These are phyloP conservation scores for Odontophorus gujanensis DNA, from an alignment of 2,113 vertebrate genomes.

Conservation along the genomic window DNA sequence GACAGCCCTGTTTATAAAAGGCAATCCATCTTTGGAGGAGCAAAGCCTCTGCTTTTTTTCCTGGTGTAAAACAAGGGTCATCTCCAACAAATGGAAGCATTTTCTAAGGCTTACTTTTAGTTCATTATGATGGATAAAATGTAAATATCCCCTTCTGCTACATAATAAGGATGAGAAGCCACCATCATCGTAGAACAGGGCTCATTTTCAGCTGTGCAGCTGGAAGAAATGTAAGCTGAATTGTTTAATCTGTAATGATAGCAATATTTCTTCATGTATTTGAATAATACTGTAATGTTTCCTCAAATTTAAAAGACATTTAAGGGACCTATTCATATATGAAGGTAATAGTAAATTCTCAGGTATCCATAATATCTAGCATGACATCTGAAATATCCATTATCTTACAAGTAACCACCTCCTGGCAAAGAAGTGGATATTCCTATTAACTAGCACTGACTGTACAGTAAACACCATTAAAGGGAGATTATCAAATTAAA, in stretches of 20 bases:
- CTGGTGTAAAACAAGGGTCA: conserved; percentile 31
- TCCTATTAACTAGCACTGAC: conserved; percentile 10
- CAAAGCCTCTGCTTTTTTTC: not conserved
- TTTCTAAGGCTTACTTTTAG: not conserved
- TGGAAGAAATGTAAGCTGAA: not conserved
- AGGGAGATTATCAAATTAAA: conserved; percentile 43
- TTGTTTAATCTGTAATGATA: not conserved
- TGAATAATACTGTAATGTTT: not conserved
- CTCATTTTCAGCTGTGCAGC: conserved; percentile 19
- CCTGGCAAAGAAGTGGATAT: not conserved
- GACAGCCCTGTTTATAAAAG: not conserved
- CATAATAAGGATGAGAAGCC: conserved; percentile 14
- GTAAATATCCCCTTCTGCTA: conserved; percentile 42
- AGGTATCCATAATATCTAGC: not conserved
- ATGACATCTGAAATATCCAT: not conserved
- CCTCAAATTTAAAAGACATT: not conserved
- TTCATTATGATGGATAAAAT: conserved; percentile 9
- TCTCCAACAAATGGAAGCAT: not conserved
- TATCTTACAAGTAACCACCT: not conserved
- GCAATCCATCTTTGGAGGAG: not conserved
- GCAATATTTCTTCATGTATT: not conserved
- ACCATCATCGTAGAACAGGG: not conserved
- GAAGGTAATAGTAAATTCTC: conserved; percentile 16
- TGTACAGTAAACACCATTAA: not conserved
- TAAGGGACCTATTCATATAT: not conserved